Evolutionary conservation across 2,797 vertebrate genomes (phyloP).

Genomic region (Chiropotes sagulatus): DNA sequence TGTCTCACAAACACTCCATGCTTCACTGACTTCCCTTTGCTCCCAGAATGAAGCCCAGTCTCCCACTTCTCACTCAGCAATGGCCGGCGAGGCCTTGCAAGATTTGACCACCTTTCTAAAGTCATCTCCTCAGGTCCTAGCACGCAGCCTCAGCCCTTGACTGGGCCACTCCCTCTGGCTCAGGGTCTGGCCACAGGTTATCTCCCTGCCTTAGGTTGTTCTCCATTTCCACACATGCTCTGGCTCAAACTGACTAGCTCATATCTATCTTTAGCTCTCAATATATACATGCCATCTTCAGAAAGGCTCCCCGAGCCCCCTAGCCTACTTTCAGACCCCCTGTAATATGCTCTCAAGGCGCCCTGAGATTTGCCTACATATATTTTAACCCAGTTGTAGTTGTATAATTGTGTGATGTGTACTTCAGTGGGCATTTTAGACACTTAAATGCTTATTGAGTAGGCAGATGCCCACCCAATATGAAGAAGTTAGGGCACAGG

Average conservation of each 20-base stretch:
- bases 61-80: too few relatives aligned
- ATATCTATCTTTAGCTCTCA: neutral
- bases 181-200: neutral
- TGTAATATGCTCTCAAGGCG: neutral
- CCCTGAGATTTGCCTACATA: neutral
- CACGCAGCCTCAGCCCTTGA: neutral
- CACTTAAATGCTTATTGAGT: neutral
- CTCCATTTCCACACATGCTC: neutral
- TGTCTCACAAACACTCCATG: neutral
- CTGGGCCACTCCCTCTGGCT: neutral
- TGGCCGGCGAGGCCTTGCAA: neutral
- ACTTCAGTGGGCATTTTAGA: too few relatives aligned
- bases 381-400: neutral
- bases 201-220: neutral
- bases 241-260: neutral
- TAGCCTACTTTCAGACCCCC: neutral
- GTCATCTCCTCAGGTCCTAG: neutral
- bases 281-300: neutral
- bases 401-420: neutral
- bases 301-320: neutral
- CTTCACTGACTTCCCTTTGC: neutral
- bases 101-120: neutral
- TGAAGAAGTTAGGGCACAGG: neutral
- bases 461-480: accelerated
- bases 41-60: neutral